These are phyloP conservation scores for Cheilosia variabilis DNA, from an alignment of 2,888 invertebrate genomes.

Conservation along the genomic window DNA sequence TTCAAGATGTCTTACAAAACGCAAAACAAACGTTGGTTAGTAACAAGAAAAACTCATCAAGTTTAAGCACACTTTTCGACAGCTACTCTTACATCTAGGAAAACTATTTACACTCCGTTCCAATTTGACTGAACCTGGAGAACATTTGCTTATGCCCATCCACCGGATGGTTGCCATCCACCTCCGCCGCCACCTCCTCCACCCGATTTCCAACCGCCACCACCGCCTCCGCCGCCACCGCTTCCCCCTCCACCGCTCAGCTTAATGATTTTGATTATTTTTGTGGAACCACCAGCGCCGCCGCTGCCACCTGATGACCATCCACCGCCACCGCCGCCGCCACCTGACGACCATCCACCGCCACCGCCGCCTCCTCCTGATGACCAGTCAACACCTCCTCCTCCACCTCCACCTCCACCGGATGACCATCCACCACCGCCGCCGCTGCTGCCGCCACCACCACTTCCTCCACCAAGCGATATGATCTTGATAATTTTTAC, in stretches of 20 bases:
- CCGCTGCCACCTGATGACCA: constrained; percentile 68
- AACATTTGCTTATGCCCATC: constrained; percentile 78
- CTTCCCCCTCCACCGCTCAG: constrained; percentile 51
- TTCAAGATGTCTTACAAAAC: not conserved
- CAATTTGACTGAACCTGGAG: not conserved
- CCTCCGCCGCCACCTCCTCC: constrained; percentile 69
- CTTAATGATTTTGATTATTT: constrained; percentile 71
- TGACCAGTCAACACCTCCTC: constrained; percentile 68
- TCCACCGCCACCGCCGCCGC: constrained; percentile 50
- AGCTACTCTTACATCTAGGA: constrained; percentile 5
- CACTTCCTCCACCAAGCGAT: constrained; percentile 56
- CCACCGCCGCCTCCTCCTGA: constrained; percentile 77
- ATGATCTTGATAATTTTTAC: constrained; percentile 59
- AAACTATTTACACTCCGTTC: constrained; percentile 58
- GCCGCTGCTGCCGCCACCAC: constrained; percentile 76
- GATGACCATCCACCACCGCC: constrained; percentile 75
- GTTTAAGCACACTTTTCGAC: constrained; percentile 4
- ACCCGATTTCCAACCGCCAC: constrained; percentile 68
- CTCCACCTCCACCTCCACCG: constrained; percentile 77
- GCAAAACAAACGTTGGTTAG: constrained; percentile 5
- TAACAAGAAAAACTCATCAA: constrained; percentile 5
- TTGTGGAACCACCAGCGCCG: constrained; percentile 46
- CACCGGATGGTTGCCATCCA: constrained; percentile 77
- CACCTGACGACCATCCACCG: constrained; percentile 45
- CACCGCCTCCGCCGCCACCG: constrained; percentile 65